Evolutionary conservation across 2,797 vertebrate genomes (phyloP), one percentile per base, ranked within the genome.

Genomic region (Peromyscus eremicus): DNA sequence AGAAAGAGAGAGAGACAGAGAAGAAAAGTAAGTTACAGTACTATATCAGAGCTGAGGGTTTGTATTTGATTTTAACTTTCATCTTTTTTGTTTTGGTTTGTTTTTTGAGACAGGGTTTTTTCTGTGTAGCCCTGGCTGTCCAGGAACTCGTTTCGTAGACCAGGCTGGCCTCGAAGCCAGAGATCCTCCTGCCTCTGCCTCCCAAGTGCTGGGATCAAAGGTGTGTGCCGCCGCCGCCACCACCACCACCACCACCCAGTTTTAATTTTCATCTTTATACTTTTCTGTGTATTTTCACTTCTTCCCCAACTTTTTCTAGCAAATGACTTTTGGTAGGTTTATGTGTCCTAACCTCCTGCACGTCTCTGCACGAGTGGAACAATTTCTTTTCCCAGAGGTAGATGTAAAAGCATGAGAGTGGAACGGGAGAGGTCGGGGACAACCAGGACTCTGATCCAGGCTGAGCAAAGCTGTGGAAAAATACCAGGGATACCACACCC

Each of bases 381-480:
- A 75, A 81, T 91, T 97, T 94, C 27, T 89, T 95, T 94, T 86
- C 92, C 95, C 86, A 92, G 82, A 91, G 77, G 34, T 92, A 77
- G 76, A 66, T 1, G 1, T 46, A 43, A 88, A 62, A 84, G 88
- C 80, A 55, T 37, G 71, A 25, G 10, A 49, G 49, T 52, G 81
- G 85, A 57, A 40, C 2, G 1, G 43, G 62, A 57, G 89, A 82
- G 64, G 70, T 91, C 34, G 92, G 57, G 75, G 62, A 73, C 76
- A 90, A 52, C 95, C 25, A 40, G 71, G 75, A 77, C 90, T 46
- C 7, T 25, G 55, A 49, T 76, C 57, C 1, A 27, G 84, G 57
- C 90, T 86, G 60, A 71, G 64, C 8, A 80, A 96, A 77, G 37
- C 93, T 94, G 88, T 94, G 97, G 98, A 97, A 98, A 98, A 97